Conservation (phyloP, 2,113 vertebrate species). For the Prionailurus viverrinus region DNA sequence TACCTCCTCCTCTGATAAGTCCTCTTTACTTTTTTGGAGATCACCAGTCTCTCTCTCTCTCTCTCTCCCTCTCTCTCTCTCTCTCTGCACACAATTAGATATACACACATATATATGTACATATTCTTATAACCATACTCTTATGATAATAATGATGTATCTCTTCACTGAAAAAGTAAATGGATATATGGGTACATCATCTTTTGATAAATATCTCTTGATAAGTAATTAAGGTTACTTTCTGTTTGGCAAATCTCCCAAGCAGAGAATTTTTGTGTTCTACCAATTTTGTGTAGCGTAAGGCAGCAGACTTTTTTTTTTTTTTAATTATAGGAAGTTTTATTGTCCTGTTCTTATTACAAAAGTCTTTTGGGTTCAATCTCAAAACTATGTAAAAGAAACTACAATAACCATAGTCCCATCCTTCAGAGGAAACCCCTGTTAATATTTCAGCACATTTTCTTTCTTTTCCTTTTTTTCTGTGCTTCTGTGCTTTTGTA, state of each 20-base stretch:
- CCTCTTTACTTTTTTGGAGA: background rate
- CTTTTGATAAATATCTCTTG: background rate
- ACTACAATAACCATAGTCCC: background rate
- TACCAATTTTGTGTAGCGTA: background rate
- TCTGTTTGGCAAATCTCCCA: background rate
- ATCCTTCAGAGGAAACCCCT: background rate
- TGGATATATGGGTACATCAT: background rate
- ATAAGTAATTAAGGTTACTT: background rate
- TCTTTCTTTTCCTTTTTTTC: background rate
- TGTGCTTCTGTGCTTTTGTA: background rate
- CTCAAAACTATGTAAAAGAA: background rate
- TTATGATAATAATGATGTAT: background rate
- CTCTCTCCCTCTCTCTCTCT: too few relatives aligned
- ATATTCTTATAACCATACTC: background rate
- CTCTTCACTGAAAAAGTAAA: background rate
- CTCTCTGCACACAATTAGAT: too few relatives aligned
- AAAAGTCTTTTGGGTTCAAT: background rate
- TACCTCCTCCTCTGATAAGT: background rate
- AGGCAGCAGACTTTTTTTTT: background rate
- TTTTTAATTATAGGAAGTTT: background rate
- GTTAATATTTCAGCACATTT: background rate
- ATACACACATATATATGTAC: accelerated
- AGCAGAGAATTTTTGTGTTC: background rate
- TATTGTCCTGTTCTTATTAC: background rate
- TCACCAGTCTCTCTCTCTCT: too few relatives aligned